These are phyloP conservation scores for Hoplias malabaricus DNA, from an alignment of 2,113 vertebrate genomes.

Conservation along the genomic window DNA sequence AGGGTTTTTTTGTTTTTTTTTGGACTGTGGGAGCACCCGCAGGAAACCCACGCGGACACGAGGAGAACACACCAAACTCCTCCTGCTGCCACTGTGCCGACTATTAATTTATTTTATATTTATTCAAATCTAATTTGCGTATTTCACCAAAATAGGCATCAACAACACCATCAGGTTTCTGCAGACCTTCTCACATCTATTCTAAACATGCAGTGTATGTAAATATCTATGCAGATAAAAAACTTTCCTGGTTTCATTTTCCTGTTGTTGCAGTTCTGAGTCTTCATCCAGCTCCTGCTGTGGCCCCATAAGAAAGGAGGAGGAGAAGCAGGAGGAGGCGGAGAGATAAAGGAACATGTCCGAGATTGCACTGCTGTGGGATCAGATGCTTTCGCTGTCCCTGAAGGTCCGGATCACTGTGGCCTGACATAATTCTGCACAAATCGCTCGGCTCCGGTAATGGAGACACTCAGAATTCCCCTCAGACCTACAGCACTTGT, in stretches of 20 bases:
- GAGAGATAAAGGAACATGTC: slow-evolving; percentile 60
- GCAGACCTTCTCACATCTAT: no score
- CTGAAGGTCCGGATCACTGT: slow-evolving; percentile 77
- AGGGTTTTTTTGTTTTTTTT: no score
- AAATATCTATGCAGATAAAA: not conserved
- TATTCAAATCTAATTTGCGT: not conserved
- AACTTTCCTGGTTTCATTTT: not conserved
- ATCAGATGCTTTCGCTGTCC: slow-evolving; percentile 75
- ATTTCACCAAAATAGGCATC: no score
- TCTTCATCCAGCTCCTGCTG: not conserved
- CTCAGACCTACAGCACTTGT: slow-evolving; percentile 76
- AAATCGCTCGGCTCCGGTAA: slow-evolving; percentile 78
- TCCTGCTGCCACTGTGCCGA: no score
- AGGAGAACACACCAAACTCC: no score
- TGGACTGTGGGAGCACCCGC: no score
- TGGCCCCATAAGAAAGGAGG: not conserved
- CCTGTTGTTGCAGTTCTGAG: not conserved
- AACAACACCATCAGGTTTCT: no score
- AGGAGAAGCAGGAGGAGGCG: not conserved
- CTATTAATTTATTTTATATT: no score
- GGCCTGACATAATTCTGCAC: slow-evolving; percentile 79
- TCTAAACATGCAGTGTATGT: slow-evolving; percentile 52
- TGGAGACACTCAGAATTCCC: slow-evolving; percentile 85
- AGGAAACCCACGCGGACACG: no score
- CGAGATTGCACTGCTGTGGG: slow-evolving; percentile 75